Conservation (phyloP, 2,888 invertebrate genomes). For the Aproaerema taeniolella region DNA sequence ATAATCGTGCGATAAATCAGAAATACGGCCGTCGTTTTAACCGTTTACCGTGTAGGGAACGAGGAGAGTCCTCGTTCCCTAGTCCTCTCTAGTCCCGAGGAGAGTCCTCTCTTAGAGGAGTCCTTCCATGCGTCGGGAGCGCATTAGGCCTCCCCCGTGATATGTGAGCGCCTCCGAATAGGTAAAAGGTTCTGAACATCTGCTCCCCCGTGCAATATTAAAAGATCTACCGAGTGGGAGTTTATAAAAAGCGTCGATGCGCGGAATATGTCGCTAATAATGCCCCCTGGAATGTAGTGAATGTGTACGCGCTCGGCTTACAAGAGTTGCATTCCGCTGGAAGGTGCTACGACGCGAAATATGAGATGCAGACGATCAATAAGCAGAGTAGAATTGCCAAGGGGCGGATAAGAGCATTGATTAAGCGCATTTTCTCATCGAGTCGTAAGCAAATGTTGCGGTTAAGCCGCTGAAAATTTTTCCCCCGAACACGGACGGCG, state of each 20-base stretch:
- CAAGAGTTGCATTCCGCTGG: slow-evolving; percentile 4
- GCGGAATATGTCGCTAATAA: slow-evolving; percentile 16
- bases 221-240: slow-evolving; percentile 52
- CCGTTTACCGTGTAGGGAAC: slow-evolving; percentile 39
- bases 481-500: slow-evolving; percentile 35
- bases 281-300: slow-evolving; percentile 16
- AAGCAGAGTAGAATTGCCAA: not conserved
- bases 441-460: slow-evolving; percentile 41
- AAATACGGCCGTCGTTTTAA: slow-evolving; percentile 35
- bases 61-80: no score
- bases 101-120: slow-evolving; percentile 35
- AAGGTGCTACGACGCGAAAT: not conserved
- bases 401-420: slow-evolving; percentile 5
- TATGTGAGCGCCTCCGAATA: slow-evolving; percentile 37
- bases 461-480: slow-evolving; percentile 56
- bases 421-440: slow-evolving; percentile 32
- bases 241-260: slow-evolving; percentile 44
- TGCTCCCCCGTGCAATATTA: slow-evolving; percentile 63
- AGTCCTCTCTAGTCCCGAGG: no score
- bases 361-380: not conserved
- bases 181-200: slow-evolving; percentile 64
- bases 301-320: slow-evolving; percentile 16
- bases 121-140: slow-evolving; percentile 29
- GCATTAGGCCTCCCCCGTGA: slow-evolving; percentile 45
- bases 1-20: slow-evolving; percentile 29